Base-by-base conservation (phyloP, 23 tunicate species). In the Trididemnum clinides region DNA sequence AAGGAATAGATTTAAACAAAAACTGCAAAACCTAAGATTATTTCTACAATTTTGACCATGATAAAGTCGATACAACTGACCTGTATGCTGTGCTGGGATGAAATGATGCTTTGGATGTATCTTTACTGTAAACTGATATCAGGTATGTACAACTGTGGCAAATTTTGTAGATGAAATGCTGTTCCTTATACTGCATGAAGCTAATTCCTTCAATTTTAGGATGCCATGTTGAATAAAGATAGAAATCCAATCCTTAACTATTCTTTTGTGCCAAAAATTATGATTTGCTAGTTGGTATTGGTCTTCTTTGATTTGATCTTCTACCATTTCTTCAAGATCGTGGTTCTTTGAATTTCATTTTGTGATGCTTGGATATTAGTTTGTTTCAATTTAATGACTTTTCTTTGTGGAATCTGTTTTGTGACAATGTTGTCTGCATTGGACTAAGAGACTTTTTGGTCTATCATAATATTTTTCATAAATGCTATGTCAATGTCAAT, bases 191-290 rank as follows among this genome's bases (percentile, higher is more conserved):
- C 66, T 59, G 25, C 66, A 59, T 59, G 66, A 12, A 59, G 22
- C 66, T 28, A 59, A 10, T n/a, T 59, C 66, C 22, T 12, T 59
- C 20, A 28, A 59, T 28, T 59, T 59, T 3, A 59, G 22, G 22
- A 59, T 59, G 22, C 22, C 66, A 59, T 59, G 66, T 59, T 4
- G 66, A 59, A 59, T 59, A 59, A 59, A 59, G 66, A 59, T n/a
- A 59, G 20, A 19, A n/a, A 59, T 28, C 25, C 25, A 4, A 59
- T n/a, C 22, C 22, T 59, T 59, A 59, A 59, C 66, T n/a, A n/a
- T 59, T 59, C 66, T 59, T 10, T 12, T 59, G 66, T 59, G 66
- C 20, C 20, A 25, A 19, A 25, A 19, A 4, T 59, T 59, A 25
- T 59, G 66, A 59, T 19, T 19, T 19, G 20, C 66, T 28, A 59